A percentile compares a stretch with the other conserved stretches of the same genome.
Evolutionary conservation across 2,113 vertebrate genomes (phyloP).

Genomic region (Neogale vison): DNA sequence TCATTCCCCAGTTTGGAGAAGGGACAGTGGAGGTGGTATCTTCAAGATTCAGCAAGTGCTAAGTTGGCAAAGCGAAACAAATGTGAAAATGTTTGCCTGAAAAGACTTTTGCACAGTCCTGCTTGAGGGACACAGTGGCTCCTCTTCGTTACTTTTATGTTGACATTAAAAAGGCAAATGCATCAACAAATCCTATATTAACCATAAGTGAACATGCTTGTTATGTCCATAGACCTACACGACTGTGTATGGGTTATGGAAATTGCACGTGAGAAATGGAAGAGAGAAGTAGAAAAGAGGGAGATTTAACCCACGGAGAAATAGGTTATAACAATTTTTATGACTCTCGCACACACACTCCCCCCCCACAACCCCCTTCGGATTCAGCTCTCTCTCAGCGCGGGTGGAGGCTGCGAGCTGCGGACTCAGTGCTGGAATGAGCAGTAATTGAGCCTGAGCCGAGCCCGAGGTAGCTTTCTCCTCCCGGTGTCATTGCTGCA

Average conservation of each 20-base stretch:
- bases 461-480: neutral
- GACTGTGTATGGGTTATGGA: neutral
- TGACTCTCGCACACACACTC: neutral
- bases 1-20: neutral
- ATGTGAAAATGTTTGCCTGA: neutral
- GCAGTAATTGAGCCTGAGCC: constrained; percentile 9
- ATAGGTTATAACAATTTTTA: neutral
- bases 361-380: neutral
- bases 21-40: neutral
- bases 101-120: constrained; percentile 2
- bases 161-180: neutral
- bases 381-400: neutral
- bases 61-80: neutral
- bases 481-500: constrained; percentile 49
- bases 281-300: neutral
- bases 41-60: neutral
- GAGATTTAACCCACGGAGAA: neutral
- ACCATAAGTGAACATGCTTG: neutral
- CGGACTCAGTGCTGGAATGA: constrained; percentile 55
- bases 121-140: neutral
- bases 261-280: neutral
- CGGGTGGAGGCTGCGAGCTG: constrained; percentile 20
- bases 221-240: neutral
- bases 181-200: neutral
- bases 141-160: neutral